phyloP scores from a whole-genome alignment of 2,113 vertebrate species.

The Oncorhynchus tshawytscha region DNA sequence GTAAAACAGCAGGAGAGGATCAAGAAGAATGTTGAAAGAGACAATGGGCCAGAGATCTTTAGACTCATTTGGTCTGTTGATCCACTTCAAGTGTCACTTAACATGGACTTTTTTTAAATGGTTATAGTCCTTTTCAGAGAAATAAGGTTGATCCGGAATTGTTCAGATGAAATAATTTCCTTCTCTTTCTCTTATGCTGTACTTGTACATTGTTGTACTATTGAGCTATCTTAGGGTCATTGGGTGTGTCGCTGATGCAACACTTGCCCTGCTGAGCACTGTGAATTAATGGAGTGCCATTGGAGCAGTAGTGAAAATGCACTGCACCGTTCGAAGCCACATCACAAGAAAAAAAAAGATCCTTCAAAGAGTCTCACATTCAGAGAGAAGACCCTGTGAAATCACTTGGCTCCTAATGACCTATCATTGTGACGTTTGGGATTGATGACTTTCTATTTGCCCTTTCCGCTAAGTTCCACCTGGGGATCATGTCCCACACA shows the following conservation, averaged over 20 bases:
- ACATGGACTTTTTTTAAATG: constrained; percentile 35
- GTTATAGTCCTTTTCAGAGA: neutral
- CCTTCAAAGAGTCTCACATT: constrained; percentile 42
- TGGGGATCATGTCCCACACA: constrained; percentile 34
- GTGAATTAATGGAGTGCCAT: no score
- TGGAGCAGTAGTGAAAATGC: no score
- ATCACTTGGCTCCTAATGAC: constrained; percentile 49
- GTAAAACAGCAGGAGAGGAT: neutral
- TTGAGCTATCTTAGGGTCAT: no score
- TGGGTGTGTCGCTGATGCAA: no score
- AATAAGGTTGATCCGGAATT: constrained; percentile 8
- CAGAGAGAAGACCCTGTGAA: constrained; percentile 36
- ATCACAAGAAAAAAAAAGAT: constrained; percentile 30
- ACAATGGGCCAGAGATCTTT: neutral
- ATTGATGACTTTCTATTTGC: constrained; percentile 56
- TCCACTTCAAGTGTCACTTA: neutral
- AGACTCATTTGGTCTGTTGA: neutral
- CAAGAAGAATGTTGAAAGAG: neutral
- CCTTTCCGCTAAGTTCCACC: constrained; percentile 50
- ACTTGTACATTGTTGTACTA: no score
- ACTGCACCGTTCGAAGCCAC: constrained; percentile 33
- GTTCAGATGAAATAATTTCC: no score
- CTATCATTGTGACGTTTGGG: constrained; percentile 40
- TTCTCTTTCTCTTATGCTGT: no score
- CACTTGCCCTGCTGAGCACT: no score